These are phyloP conservation scores for Grantiella picta DNA, from an alignment of 2,113 vertebrate genomes.

Conservation along the genomic window DNA sequence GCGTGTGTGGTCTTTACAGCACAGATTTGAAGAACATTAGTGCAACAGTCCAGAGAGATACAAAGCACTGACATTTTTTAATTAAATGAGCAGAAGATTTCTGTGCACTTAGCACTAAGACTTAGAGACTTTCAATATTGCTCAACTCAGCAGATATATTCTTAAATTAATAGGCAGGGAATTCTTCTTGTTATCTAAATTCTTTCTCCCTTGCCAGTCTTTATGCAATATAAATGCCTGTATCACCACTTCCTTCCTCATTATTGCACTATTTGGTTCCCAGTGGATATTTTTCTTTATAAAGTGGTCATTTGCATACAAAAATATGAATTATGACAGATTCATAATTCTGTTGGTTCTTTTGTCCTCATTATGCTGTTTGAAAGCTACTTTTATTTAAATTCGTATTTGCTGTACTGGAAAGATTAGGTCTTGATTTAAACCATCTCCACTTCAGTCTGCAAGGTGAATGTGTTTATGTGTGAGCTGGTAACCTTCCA, in stretches of 20 bases:
- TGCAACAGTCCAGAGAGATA: neutral
- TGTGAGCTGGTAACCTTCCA: neutral
- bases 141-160: neutral
- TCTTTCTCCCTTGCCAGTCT: neutral
- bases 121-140: neutral
- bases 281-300: neutral
- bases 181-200: neutral
- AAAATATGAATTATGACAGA: slow-evolving; percentile 13
- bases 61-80: neutral
- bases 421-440: slow-evolving; percentile 35
- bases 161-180: neutral
- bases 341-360: neutral
- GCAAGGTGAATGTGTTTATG: neutral
- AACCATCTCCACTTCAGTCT: neutral
- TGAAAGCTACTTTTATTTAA: slow-evolving; percentile 44
- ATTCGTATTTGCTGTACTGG: slow-evolving; percentile 23
- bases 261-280: neutral
- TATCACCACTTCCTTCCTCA: neutral
- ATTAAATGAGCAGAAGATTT: neutral
- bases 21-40: neutral
- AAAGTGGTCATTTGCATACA: neutral
- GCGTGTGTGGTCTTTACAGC: neutral
- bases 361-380: neutral
- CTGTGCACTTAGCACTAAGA: neutral
- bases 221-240: neutral